A percentile compares a stretch with the other conserved stretches of the same genome.
These are phyloP conservation scores for Falco naumanni DNA, from an alignment of 2,797 vertebrate genomes.

Conservation along the genomic window DNA sequence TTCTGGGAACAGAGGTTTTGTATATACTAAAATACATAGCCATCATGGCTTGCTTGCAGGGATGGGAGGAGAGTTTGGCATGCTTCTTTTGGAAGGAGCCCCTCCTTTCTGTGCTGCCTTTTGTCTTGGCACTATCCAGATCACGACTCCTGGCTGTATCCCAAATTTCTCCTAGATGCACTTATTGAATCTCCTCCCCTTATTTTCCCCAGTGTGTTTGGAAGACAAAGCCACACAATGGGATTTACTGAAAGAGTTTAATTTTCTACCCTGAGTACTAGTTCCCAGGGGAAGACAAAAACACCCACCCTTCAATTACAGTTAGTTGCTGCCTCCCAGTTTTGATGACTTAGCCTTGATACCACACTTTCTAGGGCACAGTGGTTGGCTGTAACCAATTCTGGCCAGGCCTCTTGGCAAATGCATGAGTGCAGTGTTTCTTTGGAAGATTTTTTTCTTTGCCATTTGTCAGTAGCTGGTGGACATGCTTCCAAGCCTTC, in stretches of 20 bases:
- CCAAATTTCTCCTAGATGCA: constrained; percentile 37
- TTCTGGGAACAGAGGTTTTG: background rate
- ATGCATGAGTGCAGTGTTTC: background rate
- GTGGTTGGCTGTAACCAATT: background rate
- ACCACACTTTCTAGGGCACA: background rate
- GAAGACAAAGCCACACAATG: constrained; percentile 43
- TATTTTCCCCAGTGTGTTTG: constrained; percentile 13
- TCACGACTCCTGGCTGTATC: constrained; percentile 60
- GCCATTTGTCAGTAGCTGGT: background rate
- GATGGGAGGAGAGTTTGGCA: constrained; percentile 18
- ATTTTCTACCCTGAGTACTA: background rate
- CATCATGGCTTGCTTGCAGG: background rate
- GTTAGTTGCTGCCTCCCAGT: constrained; percentile 24
- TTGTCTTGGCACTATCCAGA: constrained; percentile 58
- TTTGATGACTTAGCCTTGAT: background rate
- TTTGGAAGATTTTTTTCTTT: background rate
- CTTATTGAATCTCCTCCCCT: constrained; percentile 38
- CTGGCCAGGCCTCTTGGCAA: constrained; percentile 7
- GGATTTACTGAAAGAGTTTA: constrained; percentile 36
- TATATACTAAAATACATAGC: background rate
- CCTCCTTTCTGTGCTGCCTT: constrained; percentile 17
- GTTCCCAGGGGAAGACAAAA: background rate
- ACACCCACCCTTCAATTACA: background rate
- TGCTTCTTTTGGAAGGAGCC: constrained; percentile 25
- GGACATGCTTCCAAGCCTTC: background rate